Conservation (phyloP, 2,113 vertebrate genomes). For the Dasyurus viverrinus region DNA sequence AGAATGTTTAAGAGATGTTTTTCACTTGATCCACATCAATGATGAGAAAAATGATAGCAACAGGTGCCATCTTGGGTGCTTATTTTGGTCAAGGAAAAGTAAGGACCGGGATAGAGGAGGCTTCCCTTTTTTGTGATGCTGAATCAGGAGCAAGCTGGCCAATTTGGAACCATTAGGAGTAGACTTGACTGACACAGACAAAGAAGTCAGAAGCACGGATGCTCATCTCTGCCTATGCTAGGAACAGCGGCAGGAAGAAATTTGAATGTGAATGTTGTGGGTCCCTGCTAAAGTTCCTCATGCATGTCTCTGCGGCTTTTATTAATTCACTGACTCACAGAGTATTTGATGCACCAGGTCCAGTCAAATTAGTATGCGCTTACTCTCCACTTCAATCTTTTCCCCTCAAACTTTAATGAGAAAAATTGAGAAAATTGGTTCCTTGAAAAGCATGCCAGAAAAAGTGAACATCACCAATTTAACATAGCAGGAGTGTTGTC, state of each 20-base stretch:
- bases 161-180: neutral
- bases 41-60: neutral
- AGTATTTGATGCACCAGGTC: conserved; percentile 49
- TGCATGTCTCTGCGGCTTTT: neutral
- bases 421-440: neutral
- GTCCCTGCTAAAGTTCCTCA: conserved; percentile 28
- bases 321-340: conserved; percentile 44
- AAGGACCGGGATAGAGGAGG: neutral
- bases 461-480: conserved; percentile 43
- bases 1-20: neutral
- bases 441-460: conserved; percentile 30
- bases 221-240: neutral
- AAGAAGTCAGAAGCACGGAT: conserved; percentile 1
- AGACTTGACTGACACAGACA: neutral
- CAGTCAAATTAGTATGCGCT: conserved; percentile 35
- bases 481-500: conserved; percentile 40
- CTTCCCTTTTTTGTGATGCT: neutral
- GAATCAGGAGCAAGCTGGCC: neutral
- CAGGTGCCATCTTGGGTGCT: neutral
- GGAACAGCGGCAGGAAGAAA: neutral
- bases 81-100: neutral
- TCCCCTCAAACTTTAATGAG: conserved; percentile 40
- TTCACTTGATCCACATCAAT: neutral
- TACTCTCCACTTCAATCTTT: neutral
- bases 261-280: neutral